Base-by-base conservation (phyloP, 1,140 invertebrate genomes). In the Aphidius ervi region DNA sequence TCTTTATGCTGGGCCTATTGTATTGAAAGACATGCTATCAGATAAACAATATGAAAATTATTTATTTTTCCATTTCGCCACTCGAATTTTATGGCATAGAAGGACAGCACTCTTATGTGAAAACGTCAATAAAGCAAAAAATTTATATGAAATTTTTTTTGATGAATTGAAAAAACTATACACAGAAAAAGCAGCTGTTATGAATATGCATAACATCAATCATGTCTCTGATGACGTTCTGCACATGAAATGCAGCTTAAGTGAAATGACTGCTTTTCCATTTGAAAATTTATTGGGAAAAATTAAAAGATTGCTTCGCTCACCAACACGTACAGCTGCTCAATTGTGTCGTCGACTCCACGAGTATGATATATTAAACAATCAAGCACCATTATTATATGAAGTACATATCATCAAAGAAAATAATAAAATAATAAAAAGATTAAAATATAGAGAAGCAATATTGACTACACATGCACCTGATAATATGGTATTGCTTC, bases 221-320 rank as follows among this genome's bases (percentile, higher is more conserved):
- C 48, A 50, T 20, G 48, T 50, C 6, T 16, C 20, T 50, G 4
- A 50, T 50, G 48, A 23, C 6, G 23, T 50, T 7, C 6, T 23
- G 5, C 23, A 50, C 37, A 20, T 50, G 7, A 31, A 31, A 4
- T 50, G 48, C 37, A 50, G 48, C 5, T 50, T 50, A 31, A 50
- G 48, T 50, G 48, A 50, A 31, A 50, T 50, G 48, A 23, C 48
- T 6, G 48, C 48, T 5, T 50, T 50, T 23, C 48, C 48, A 50
- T 50, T 50, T 31, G 48, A 50, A 31, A 50, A 50, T 23, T 50
- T 50, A 50, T 5, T 50, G 5, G 48, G n/a, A 16, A 50, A 50
- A 50, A 50, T 50, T 31, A 50, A 50, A 50, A 50, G 48, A 9
- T 31, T 23, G 3, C 20, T 50, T 6, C 48, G 48, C 5, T 50